phyloP scores from a whole-genome alignment of 2,888 invertebrate species.

The Globia sparganii region DNA sequence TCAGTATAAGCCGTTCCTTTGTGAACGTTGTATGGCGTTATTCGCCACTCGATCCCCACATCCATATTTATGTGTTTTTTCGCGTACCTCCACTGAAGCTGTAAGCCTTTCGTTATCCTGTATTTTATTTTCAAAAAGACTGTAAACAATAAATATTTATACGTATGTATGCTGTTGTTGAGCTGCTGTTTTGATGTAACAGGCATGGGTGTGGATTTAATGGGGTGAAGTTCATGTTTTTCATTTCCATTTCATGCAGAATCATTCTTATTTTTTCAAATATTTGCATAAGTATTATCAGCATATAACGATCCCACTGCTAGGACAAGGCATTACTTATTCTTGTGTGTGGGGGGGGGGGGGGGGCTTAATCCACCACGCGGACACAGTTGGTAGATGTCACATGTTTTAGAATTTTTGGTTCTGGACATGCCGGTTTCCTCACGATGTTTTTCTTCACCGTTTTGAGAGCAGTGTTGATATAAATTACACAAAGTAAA shows the following conservation, averaged over 20 bases:
- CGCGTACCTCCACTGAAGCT: slow-evolving; percentile 26
- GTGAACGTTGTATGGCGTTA: slow-evolving; percentile 25
- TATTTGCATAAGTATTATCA: not conserved
- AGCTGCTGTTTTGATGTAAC: slow-evolving; percentile 11
- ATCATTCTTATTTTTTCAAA: not conserved
- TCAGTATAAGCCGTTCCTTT: slow-evolving; percentile 28
- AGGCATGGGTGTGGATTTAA: slow-evolving; percentile 10
- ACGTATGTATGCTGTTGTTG: slow-evolving; percentile 12
- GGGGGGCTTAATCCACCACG: too few relatives aligned
- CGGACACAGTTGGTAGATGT: too few relatives aligned
- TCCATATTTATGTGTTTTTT: slow-evolving; percentile 63
- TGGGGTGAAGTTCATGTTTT: not conserved
- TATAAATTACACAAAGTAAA: too few relatives aligned
- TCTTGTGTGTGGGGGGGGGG: too few relatives aligned
- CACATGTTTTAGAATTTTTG: too few relatives aligned
- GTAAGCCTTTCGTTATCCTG: slow-evolving; percentile 60
- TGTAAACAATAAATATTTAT: slow-evolving; percentile 62
- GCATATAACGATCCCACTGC: not conserved
- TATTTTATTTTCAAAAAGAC: slow-evolving; percentile 50
- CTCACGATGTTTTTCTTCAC: too few relatives aligned
- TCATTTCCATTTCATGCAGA: not conserved
- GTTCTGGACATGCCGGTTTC: too few relatives aligned
- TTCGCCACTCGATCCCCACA: slow-evolving; percentile 37
- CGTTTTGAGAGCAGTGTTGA: too few relatives aligned
- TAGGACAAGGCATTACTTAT: too few relatives aligned